phyloP scores from a whole-genome alignment of 2,797 vertebrate species.

The Phoeniculus purpureus region DNA sequence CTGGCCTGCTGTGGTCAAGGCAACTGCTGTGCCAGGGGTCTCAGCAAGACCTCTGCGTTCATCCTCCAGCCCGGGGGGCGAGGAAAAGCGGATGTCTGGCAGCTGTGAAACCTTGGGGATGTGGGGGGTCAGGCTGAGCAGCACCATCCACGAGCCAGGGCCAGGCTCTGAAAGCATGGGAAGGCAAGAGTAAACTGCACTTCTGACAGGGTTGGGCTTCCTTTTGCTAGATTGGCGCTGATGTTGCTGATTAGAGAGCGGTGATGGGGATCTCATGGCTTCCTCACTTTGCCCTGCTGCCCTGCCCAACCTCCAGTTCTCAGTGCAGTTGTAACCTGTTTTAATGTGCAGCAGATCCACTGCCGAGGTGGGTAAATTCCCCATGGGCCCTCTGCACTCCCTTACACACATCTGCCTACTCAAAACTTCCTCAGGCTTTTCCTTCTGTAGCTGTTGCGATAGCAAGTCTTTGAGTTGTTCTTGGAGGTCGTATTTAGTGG shows the following conservation, averaged over 20 bases:
- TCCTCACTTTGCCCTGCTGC: rapidly evolving
- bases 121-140: rapidly evolving
- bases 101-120: not conserved
- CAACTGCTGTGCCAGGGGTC: rapidly evolving
- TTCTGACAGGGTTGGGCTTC: not conserved
- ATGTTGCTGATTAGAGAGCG: not conserved
- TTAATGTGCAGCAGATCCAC: not conserved
- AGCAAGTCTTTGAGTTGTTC: not conserved
- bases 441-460: not conserved
- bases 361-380: not conserved
- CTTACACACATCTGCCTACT: rapidly evolving
- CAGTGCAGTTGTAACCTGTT: not conserved
- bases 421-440: rapidly evolving
- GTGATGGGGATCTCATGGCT: not conserved
- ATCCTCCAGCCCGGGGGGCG: rapidly evolving
- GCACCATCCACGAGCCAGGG: rapidly evolving
- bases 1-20: rapidly evolving
- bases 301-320: not conserved
- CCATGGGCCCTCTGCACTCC: not conserved
- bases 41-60: rapidly evolving
- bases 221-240: rapidly evolving
- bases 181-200: not conserved
- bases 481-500: not conserved
- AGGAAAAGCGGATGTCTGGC: rapidly evolving
- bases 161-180: not conserved